Conservation (phyloP, 2,797 vertebrate genomes). For the Chiropotes sagulatus region DNA sequence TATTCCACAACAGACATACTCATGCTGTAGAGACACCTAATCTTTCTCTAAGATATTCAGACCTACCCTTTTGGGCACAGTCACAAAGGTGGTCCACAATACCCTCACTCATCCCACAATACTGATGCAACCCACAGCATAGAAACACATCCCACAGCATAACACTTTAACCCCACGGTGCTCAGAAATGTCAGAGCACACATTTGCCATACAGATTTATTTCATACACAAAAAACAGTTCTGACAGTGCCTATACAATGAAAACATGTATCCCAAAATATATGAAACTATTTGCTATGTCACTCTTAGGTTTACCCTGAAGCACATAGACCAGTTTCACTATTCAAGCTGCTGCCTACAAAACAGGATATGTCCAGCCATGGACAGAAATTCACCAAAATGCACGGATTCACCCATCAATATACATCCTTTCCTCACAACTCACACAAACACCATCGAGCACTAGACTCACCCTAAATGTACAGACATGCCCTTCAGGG, state of each 20-base stretch:
- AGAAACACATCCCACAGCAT: not conserved
- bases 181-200: not conserved
- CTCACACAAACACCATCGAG: not conserved
- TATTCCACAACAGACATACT: not conserved
- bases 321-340: not conserved
- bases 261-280: not conserved
- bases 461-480: not conserved
- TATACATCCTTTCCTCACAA: not conserved
- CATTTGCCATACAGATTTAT: not conserved
- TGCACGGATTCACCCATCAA: not conserved
- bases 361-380: not conserved
- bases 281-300: not conserved
- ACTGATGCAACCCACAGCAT: not conserved
- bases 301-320: not conserved
- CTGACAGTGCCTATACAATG: too few relatives aligned
- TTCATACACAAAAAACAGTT: not conserved
- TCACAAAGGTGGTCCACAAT: not conserved
- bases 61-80: fast-evolving
- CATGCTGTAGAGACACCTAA: too few relatives aligned
- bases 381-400: not conserved
- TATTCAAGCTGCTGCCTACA: not conserved
- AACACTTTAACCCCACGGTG: fast-evolving
- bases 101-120: not conserved
- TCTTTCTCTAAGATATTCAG: not conserved
- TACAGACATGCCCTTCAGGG: not conserved